A percentile compares a stretch with the other conserved stretches of the same genome.
Evolutionary conservation across 2,888 invertebrate genomes (phyloP).

Genomic region (Deilephila porcellus): DNA sequence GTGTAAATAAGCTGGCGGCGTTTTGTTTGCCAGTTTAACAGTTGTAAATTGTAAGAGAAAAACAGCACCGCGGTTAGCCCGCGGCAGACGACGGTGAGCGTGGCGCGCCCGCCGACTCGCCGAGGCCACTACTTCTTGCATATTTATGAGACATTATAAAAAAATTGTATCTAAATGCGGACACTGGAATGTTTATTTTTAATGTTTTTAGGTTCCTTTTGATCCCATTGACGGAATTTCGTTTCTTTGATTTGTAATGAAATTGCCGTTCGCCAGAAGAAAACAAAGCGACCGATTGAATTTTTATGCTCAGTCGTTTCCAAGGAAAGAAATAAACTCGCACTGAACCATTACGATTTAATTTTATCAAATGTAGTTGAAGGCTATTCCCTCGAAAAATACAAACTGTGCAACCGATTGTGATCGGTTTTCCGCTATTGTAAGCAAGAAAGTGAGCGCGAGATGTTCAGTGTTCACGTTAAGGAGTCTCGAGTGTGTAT

Average conservation of each 20-base stretch:
- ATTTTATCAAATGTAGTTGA: conserved; percentile 13
- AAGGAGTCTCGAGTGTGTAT: conserved; percentile 49
- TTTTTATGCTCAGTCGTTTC: conserved; percentile 10
- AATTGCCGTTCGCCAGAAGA: neutral
- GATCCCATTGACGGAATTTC: conserved; percentile 23
- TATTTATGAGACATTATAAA: conserved; percentile 65
- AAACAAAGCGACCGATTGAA: conserved; percentile 14
- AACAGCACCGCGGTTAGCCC: conserved; percentile 47
- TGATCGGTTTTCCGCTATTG: conserved; percentile 25
- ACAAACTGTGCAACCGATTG: conserved; percentile 13
- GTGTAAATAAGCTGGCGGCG: conserved; percentile 75
- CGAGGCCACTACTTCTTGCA: conserved; percentile 59
- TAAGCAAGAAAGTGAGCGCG: conserved; percentile 30
- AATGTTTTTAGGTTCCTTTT: conserved; percentile 30
- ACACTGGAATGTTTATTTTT: conserved; percentile 42
- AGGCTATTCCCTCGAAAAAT: conserved; percentile 4
- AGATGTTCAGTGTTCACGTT: conserved; percentile 61
- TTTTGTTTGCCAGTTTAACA: conserved; percentile 75
- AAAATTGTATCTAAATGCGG: conserved; percentile 43
- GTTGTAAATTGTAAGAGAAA: conserved; percentile 72
- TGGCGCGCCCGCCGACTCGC: conserved; percentile 35
- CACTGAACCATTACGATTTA: conserved; percentile 6
- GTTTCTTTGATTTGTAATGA: neutral
- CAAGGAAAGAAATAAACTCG: neutral
- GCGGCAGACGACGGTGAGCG: conserved; percentile 37